Evolutionary conservation across 2,888 invertebrate species (phyloP).

Genomic region (Cryptocephalus primarius): DNA sequence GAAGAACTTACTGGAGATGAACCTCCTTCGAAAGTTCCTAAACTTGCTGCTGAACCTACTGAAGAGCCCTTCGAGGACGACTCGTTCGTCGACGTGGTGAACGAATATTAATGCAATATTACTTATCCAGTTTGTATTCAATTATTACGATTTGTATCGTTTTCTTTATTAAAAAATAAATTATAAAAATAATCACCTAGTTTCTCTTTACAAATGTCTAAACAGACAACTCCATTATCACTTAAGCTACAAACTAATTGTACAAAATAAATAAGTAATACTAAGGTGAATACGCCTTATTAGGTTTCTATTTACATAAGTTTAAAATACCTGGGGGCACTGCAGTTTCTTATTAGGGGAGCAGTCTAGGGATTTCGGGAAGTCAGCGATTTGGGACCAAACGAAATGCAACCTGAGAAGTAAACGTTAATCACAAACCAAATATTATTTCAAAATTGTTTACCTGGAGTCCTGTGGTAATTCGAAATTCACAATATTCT

Average conservation of each 20-base stretch:
- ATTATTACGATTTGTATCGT: background rate
- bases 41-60: no score
- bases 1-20: no score
- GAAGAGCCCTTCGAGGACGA: no score
- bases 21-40: no score
- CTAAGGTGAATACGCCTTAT: no score
- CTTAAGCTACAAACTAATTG: background rate
- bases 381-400: constrained; percentile 28
- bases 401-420: constrained; percentile 29
- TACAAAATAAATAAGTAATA: no score
- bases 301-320: background rate
- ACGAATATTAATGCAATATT: no score
- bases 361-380: constrained; percentile 25
- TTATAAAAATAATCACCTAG: background rate
- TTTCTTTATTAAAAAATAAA: background rate
- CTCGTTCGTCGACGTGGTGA: no score
- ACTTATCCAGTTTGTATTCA: no score
- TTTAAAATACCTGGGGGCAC: constrained; percentile 17
- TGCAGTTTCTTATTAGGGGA: constrained; percentile 11
- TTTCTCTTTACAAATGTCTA: background rate
- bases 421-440: constrained; percentile 5
- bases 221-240: background rate
- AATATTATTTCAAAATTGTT: constrained; percentile 22
- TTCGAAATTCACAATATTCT: constrained; percentile 31
- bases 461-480: constrained; percentile 23